These are phyloP conservation scores for Blomia tropicalis DNA, from an alignment of 2,888 invertebrate species.

Conservation along the genomic window DNA sequence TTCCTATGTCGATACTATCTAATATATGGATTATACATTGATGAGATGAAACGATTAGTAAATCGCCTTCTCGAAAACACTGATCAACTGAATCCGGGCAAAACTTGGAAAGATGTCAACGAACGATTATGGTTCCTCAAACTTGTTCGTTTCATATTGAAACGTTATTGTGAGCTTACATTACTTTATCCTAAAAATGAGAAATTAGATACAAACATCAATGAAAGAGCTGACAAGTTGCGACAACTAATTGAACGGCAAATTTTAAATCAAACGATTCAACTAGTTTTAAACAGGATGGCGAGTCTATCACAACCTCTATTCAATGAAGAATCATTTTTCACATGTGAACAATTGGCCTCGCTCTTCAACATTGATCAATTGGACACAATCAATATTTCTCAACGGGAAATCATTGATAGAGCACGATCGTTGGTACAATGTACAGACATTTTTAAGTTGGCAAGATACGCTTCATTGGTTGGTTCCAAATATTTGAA, in stretches of 20 bases:
- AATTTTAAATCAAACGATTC: neutral
- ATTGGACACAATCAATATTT: neutral
- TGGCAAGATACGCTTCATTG: neutral
- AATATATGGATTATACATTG: neutral
- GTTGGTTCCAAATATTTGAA: neutral
- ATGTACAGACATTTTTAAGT: neutral
- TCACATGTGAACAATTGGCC: slow-evolving; percentile 1
- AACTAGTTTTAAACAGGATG: neutral
- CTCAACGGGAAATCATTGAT: neutral
- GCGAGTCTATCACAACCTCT: neutral
- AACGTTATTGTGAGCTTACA: neutral
- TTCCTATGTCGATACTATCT: neutral
- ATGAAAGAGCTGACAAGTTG: neutral
- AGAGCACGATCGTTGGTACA: neutral
- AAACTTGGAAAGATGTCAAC: neutral
- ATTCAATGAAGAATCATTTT: neutral
- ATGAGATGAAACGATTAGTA: neutral
- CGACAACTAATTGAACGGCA: neutral
- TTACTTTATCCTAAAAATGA: neutral
- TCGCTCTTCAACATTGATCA: neutral
- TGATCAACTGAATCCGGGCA: neutral
- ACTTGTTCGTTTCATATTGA: neutral
- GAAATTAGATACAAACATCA: neutral
- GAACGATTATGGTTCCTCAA: neutral
- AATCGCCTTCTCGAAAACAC: neutral